Conservation (phyloP, 2,888 invertebrate species). For the Alviniconcha strummeri region DNA sequence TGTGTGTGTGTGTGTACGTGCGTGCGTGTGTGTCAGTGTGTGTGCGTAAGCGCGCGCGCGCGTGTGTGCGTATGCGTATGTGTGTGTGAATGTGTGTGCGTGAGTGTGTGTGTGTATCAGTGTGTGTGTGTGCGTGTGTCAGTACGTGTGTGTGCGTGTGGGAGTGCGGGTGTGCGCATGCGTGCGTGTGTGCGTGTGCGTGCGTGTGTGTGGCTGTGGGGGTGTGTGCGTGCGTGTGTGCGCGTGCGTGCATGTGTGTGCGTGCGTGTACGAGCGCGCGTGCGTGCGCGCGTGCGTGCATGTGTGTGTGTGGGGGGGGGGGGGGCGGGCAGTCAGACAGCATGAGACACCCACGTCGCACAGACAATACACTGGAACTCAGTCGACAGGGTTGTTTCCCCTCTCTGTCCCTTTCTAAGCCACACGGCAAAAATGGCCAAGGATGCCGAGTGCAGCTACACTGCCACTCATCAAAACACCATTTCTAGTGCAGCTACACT, state of each 20-base stretch:
- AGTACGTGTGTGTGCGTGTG: not conserved
- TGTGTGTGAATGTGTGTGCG: not conserved
- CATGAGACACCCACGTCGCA: too few relatives aligned
- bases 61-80: not conserved
- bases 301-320: not conserved
- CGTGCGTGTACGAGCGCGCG: not conserved
- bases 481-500: too few relatives aligned
- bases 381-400: not conserved
- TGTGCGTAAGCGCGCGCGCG: not conserved
- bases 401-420: not conserved
- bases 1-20: not conserved
- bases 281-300: not conserved
- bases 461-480: too few relatives aligned
- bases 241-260: not conserved
- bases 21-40: not conserved
- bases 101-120: not conserved
- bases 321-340: not conserved
- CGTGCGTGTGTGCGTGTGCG: not conserved
- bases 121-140: not conserved
- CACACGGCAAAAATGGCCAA: not conserved
- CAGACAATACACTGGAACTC: too few relatives aligned
- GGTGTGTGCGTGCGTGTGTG: conserved; percentile 4
- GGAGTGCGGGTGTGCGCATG: not conserved
- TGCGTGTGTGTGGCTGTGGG: conserved; percentile 4
- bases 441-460: not conserved